Conservation (phyloP, 1,140 invertebrate species). For the Anagrus nilaparvatae region DNA sequence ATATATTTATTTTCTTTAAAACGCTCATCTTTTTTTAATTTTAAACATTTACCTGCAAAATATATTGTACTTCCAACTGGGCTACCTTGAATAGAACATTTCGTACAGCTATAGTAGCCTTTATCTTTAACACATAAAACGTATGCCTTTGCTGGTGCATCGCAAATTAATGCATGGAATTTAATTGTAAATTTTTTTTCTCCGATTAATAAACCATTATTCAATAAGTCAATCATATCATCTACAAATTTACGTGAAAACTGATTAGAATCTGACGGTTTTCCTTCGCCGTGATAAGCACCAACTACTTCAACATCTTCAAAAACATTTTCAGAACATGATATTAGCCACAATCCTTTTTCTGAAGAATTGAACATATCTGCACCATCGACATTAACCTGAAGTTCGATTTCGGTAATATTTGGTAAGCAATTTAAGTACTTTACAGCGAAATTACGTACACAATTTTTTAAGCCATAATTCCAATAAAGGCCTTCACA, state of each 20-base stretch:
- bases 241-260: constrained; percentile 25
- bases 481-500: constrained; percentile 9
- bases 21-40: constrained; percentile 10
- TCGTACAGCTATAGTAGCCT: constrained; percentile 23
- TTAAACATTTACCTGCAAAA: constrained; percentile 20
- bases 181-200: constrained; percentile 14
- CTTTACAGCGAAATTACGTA: constrained; percentile 1
- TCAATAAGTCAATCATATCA: constrained; percentile 19
- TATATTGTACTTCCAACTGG: constrained; percentile 15
- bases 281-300: constrained; percentile 17
- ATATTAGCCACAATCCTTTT: constrained; percentile 23
- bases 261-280: constrained; percentile 22
- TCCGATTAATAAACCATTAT: constrained; percentile 19
- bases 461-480: constrained; percentile 6
- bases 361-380: constrained; percentile 18
- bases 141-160: constrained; percentile 21
- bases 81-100: constrained; percentile 26
- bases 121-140: constrained; percentile 17
- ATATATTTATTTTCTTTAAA: constrained; percentile 11
- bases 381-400: constrained; percentile 17
- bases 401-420: neutral
- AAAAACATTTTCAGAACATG: constrained; percentile 18
- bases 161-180: constrained; percentile 24
- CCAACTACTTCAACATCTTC: constrained; percentile 25
- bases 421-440: constrained; percentile 7